phyloP scores from a whole-genome alignment of 2,888 invertebrate genomes.

The Exephanes ischioxanthus region DNA sequence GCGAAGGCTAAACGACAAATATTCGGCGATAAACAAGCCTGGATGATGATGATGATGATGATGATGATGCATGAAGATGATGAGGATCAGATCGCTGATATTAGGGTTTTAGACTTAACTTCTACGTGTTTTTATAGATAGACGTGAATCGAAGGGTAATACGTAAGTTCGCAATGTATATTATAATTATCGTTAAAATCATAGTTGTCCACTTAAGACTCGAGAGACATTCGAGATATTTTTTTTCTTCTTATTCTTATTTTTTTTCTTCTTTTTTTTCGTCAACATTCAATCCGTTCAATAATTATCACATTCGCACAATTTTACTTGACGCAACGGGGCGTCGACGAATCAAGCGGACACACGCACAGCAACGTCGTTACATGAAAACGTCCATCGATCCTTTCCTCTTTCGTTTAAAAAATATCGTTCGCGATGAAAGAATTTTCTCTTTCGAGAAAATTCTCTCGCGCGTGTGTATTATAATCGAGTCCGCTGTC shows the following conservation, averaged over 20 bases:
- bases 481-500: slow-evolving; percentile 35
- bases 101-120: slow-evolving; percentile 68
- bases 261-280: slow-evolving; percentile 25
- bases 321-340: slow-evolving; percentile 19
- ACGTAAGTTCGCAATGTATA: slow-evolving; percentile 72
- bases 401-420: slow-evolving; percentile 39
- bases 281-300: slow-evolving; percentile 68
- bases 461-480: slow-evolving; percentile 35
- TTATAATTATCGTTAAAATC: slow-evolving; percentile 55
- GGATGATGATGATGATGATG: slow-evolving; percentile 67
- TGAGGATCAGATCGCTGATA: slow-evolving; percentile 56
- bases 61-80: slow-evolving; percentile 35
- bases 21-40: slow-evolving; percentile 75
- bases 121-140: slow-evolving; percentile 73
- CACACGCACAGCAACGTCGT: slow-evolving; percentile 21
- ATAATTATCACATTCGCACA: slow-evolving; percentile 55
- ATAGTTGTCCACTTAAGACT: slow-evolving; percentile 69
- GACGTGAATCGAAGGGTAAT: slow-evolving; percentile 77
- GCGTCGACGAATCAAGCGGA: slow-evolving; percentile 13
- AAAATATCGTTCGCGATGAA: slow-evolving; percentile 60
- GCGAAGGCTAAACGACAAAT: slow-evolving; percentile 17
- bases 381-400: slow-evolving; percentile 1
- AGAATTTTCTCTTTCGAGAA: slow-evolving; percentile 51
- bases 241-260: too few species aligned
- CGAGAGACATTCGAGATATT: slow-evolving; percentile 52